phyloP scores from a whole-genome alignment of 2,888 invertebrate species.

The Didymodactylos carnosus region DNA sequence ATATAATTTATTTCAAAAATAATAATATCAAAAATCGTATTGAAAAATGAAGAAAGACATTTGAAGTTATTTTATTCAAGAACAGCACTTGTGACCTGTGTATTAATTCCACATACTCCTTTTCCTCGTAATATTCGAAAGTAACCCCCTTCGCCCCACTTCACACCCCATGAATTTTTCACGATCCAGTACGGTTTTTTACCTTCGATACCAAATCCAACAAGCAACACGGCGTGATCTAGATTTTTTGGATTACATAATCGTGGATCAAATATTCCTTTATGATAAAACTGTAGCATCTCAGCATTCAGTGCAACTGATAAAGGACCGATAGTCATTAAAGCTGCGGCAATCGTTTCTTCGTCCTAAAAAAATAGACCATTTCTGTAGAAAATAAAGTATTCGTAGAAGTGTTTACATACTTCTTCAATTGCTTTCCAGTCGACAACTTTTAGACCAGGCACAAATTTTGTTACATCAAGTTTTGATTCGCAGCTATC shows the following conservation, averaged over 20 bases:
- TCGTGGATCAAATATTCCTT: conserved; percentile 21
- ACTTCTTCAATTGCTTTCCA: conserved; percentile 24
- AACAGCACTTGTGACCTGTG: conserved; percentile 23
- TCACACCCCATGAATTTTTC: conserved; percentile 19
- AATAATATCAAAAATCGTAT: too few relatives aligned
- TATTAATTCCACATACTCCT: conserved; percentile 25
- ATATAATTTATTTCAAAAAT: too few relatives aligned
- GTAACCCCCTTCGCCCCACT: conserved; percentile 25
- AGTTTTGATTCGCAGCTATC: conserved; percentile 24
- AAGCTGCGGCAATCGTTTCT: conserved; percentile 22
- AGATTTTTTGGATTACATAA: conserved; percentile 20
- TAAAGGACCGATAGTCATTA: conserved; percentile 23
- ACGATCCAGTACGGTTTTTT: conserved; percentile 14
- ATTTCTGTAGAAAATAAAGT: too few relatives aligned
- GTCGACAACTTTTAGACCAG: conserved; percentile 21
- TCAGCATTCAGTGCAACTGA: conserved; percentile 25
- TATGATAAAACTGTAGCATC: conserved; percentile 22
- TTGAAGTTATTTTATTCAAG: conserved; percentile 20
- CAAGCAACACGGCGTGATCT: conserved; percentile 13
- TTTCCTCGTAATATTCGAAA: conserved; percentile 22
- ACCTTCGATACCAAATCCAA: conserved; percentile 7
- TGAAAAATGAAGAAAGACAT: too few relatives aligned
- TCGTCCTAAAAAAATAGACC: conserved; percentile 21
- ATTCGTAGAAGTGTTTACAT: neutral
- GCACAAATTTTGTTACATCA: conserved; percentile 22